Conservation (phyloP, 53 echinoderm and acorn worm genomes). For the Patiria pectinifera region DNA sequence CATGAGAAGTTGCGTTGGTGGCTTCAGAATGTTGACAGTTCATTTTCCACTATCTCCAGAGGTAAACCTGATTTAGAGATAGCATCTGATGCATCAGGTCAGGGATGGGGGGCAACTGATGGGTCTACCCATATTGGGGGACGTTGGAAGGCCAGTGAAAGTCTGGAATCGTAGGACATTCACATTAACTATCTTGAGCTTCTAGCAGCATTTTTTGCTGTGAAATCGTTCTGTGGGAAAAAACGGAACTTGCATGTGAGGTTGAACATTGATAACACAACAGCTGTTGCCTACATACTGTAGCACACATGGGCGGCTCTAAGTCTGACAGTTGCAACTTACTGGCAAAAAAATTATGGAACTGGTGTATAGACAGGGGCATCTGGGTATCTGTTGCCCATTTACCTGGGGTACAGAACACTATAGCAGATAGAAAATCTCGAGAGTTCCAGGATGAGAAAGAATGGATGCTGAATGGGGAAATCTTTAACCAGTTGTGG, state of each 20-base stretch:
- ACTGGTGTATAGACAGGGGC: slow-evolving; percentile 35
- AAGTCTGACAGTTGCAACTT: slow-evolving; percentile 4
- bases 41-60: neutral
- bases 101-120: slow-evolving; percentile 55
- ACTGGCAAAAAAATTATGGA: slow-evolving; percentile 48
- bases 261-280: slow-evolving; percentile 40
- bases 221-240: slow-evolving; percentile 25
- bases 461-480: slow-evolving; percentile 30
- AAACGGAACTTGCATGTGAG: slow-evolving; percentile 11
- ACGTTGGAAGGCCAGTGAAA: slow-evolving; percentile 50
- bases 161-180: neutral
- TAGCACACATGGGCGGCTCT: slow-evolving; percentile 59
- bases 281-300: slow-evolving; percentile 37
- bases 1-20: slow-evolving; percentile 58
- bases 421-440: neutral
- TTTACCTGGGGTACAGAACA: slow-evolving; percentile 42
- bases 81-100: slow-evolving; percentile 33
- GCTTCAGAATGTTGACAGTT: slow-evolving; percentile 18
- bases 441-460: neutral
- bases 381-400: slow-evolving; percentile 64
- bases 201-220: neutral
- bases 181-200: slow-evolving; percentile 29
- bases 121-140: slow-evolving; percentile 46
- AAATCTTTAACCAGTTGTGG: neutral
- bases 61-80: slow-evolving; percentile 30